Evolutionary conservation across 2,888 invertebrate species (phyloP).

Genomic region (Antheraea yamamai): DNA sequence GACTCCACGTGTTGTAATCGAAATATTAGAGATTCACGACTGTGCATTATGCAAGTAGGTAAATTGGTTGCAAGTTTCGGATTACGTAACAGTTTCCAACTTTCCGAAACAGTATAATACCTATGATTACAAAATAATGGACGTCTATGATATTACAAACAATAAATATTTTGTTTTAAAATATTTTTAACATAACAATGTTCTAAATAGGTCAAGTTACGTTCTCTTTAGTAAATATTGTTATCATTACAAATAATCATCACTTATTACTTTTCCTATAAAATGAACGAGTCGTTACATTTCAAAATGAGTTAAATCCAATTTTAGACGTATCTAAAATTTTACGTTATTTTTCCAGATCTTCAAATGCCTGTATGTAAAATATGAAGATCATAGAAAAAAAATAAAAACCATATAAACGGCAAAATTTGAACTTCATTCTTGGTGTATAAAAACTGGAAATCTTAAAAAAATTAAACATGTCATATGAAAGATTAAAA

Average conservation of each 20-base stretch:
- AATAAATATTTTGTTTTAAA: constrained; percentile 19
- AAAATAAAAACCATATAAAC: no score
- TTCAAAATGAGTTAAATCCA: no score
- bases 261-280: background rate
- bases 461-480: no score
- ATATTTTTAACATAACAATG: constrained; percentile 23
- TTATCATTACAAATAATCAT: background rate
- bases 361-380: no score
- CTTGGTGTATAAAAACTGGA: no score
- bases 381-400: no score
- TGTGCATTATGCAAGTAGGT: constrained; percentile 43
- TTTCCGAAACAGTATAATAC: constrained; percentile 22
- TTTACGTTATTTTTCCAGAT: no score
- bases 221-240: background rate
- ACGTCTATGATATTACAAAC: constrained; percentile 13
- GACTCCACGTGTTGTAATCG: constrained; percentile 43
- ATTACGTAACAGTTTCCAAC: constrained; percentile 38
- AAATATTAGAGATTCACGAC: constrained; percentile 38
- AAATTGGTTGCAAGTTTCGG: constrained; percentile 14
- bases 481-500: no score
- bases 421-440: no score
- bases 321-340: no score
- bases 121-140: constrained; percentile 19
- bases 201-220: constrained; percentile 23
- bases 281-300: background rate